These are phyloP conservation scores for Ceramica pisi DNA, from an alignment of 2,888 invertebrate genomes.

Conservation along the genomic window DNA sequence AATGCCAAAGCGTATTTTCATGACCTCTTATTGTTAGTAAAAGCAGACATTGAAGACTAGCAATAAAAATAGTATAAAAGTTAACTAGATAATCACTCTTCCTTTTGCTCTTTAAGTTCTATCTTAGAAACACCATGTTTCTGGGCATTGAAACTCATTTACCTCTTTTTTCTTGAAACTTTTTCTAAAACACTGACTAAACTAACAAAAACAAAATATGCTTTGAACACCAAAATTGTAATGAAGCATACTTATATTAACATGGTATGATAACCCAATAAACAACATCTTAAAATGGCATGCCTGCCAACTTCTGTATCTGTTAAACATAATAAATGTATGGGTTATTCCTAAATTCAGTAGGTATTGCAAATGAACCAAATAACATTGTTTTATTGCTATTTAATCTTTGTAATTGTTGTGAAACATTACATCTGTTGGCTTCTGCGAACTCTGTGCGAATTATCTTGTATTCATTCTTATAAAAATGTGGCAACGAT, in stretches of 20 bases:
- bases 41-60: too few species aligned
- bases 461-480: constrained; percentile 27
- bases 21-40: neutral
- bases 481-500: constrained; percentile 16
- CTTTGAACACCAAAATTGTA: neutral
- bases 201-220: neutral
- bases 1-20: too few species aligned
- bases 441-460: constrained; percentile 1
- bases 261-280: neutral
- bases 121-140: neutral
- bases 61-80: neutral
- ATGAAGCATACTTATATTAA: neutral
- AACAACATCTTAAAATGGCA: neutral
- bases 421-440: constrained; percentile 23
- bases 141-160: neutral
- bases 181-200: neutral
- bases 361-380: constrained; percentile 12
- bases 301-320: neutral
- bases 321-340: neutral
- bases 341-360: neutral
- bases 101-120: neutral
- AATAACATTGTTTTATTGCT: constrained; percentile 6
- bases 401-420: constrained; percentile 11
- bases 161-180: neutral
- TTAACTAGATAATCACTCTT: neutral